Conservation (phyloP, 1,140 invertebrate genomes). For the Bactericera cockerelli region DNA sequence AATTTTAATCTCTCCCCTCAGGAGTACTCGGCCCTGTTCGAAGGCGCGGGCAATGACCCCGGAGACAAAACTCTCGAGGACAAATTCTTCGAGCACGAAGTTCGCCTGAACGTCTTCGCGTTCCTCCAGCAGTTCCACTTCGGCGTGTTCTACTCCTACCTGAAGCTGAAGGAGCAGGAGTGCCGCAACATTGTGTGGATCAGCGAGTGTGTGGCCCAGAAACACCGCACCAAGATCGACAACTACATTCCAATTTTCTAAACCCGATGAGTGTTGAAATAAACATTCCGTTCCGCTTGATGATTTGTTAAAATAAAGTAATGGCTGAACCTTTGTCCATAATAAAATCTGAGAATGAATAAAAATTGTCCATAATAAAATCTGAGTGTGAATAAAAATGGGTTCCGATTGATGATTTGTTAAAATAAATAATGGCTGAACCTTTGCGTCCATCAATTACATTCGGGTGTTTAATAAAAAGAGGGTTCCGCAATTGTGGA, state of each 20-base stretch:
- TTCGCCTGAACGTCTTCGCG: constrained; percentile 88
- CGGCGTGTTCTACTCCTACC: constrained; percentile 97
- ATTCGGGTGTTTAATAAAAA: too few species aligned
- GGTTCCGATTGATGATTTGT: too few species aligned
- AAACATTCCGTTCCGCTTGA: too few species aligned
- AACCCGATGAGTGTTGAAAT: too few species aligned
- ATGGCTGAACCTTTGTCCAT: too few species aligned
- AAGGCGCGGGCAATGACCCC: constrained; percentile 90
- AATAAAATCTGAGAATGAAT: too few species aligned
- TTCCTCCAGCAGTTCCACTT: constrained; percentile 99
- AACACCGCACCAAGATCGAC: constrained; percentile 97
- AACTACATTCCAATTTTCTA: constrained; percentile 99
- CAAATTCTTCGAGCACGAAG: constrained; percentile 99
- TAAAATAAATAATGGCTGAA: too few species aligned
- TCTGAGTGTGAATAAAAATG: too few species aligned
- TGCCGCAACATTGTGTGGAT: constrained; percentile 99
- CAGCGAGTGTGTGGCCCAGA: constrained; percentile 96
- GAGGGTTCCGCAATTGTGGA: too few species aligned
- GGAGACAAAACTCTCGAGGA: constrained; percentile 99
- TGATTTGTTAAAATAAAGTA: too few species aligned
- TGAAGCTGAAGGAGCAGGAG: constrained; percentile 99
- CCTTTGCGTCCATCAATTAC: too few species aligned
- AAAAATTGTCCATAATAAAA: too few species aligned
- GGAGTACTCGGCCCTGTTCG: constrained; percentile 94
- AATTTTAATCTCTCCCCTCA: constrained; percentile 24